These are phyloP conservation scores for Dreissena polymorpha DNA, from an alignment of 1,140 invertebrate genomes.

Conservation along the genomic window DNA sequence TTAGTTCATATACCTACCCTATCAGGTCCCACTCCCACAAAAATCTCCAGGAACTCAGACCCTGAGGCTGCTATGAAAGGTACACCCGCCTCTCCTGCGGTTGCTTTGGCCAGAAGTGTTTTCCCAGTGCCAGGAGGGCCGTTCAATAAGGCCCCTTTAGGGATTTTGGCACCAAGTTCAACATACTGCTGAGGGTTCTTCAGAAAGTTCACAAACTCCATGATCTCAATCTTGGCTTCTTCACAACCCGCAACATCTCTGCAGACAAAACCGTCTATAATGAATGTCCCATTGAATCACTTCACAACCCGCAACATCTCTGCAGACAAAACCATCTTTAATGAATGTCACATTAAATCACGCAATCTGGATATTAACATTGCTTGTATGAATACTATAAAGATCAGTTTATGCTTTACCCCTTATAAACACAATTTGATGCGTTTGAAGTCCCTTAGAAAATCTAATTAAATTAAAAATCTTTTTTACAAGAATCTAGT, in stretches of 20 bases:
- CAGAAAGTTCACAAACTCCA: constrained; percentile 99
- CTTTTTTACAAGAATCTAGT: too few relatives aligned
- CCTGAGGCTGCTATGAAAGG: constrained; percentile 98
- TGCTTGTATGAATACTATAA: too few relatives aligned
- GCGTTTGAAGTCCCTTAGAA: too few relatives aligned
- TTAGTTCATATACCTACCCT: constrained; percentile 87
- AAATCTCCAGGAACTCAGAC: constrained; percentile 99
- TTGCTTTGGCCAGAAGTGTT: constrained; percentile 97
- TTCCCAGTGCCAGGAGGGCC: constrained; percentile 90
- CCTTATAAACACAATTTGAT: too few relatives aligned
- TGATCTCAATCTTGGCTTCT: constrained; percentile 99
- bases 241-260: constrained; percentile 99
- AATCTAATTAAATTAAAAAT: too few relatives aligned
- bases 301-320: constrained; percentile 99
- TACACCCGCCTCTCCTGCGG: constrained; percentile 98
- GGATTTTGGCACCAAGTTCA: constrained; percentile 98
- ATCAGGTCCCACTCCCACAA: constrained; percentile 98
- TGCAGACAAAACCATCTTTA: constrained; percentile 76
- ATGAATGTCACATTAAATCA: too few relatives aligned
- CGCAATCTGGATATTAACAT: too few relatives aligned
- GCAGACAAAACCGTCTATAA: constrained; percentile 50
- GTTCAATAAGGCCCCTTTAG: constrained; percentile 86
- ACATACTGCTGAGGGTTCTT: constrained; percentile 99
- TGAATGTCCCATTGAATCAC: constrained; percentile 80
- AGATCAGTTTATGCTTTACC: too few relatives aligned